phyloP scores from a whole-genome alignment of 2,888 invertebrate species.

The Operophtera brumata region DNA sequence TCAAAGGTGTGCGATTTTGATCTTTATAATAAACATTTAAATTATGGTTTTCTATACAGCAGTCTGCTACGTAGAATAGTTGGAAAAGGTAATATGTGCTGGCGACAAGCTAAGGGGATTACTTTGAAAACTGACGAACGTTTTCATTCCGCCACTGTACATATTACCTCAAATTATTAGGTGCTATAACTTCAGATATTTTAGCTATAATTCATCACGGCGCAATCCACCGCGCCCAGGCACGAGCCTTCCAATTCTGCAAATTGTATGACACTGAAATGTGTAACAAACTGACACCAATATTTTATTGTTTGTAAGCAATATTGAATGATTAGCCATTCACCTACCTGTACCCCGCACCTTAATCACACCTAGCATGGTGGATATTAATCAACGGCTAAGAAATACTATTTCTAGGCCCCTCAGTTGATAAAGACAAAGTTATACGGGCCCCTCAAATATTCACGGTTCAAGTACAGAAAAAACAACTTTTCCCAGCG shows the following conservation, averaged over 20 bases:
- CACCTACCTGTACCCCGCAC: constrained; percentile 21
- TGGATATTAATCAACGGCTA: neutral
- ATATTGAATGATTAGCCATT: constrained; percentile 25
- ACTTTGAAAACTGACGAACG: too few relatives aligned
- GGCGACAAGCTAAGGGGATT: too few relatives aligned
- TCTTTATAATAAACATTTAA: too few relatives aligned
- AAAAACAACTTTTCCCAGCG: too few relatives aligned
- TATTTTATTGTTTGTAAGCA: constrained; percentile 33
- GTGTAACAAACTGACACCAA: constrained; percentile 30
- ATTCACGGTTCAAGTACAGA: too few relatives aligned
- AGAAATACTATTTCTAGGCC: neutral
- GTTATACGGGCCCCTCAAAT: too few relatives aligned
- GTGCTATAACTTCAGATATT: neutral
- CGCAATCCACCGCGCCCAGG: constrained; percentile 5
- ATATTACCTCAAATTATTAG: neutral
- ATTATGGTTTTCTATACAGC: too few relatives aligned
- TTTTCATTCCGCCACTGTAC: too few relatives aligned
- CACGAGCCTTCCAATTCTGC: constrained; percentile 23
- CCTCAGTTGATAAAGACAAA: too few relatives aligned
- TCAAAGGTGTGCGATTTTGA: too few relatives aligned
- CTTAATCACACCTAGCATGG: constrained; percentile 5
- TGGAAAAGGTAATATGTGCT: too few relatives aligned
- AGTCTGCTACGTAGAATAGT: too few relatives aligned
- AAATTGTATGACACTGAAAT: constrained; percentile 35
- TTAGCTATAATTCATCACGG: constrained; percentile 8